These are phyloP conservation scores for Picathartes gymnocephalus DNA, from an alignment of 2,113 vertebrate species.

Conservation along the genomic window DNA sequence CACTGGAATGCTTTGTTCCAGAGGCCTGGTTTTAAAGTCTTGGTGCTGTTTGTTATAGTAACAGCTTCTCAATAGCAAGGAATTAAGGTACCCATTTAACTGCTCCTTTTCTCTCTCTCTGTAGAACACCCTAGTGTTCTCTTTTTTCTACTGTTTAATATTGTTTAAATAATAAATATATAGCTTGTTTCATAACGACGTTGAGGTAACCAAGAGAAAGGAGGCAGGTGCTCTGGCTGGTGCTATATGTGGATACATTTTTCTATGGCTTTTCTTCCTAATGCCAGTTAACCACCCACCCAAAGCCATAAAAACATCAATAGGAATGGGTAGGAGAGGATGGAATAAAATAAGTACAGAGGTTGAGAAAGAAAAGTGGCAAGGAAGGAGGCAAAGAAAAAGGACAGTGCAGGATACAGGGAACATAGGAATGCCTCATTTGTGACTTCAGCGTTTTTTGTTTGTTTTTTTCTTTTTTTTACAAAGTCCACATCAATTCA, in stretches of 20 bases:
- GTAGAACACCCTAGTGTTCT: background rate
- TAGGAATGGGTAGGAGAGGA: background rate
- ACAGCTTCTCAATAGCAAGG: slow-evolving; percentile 25
- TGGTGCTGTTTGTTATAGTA: background rate
- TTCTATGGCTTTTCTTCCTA: slow-evolving; percentile 7
- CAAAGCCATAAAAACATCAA: slow-evolving; percentile 10
- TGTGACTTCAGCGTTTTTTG: background rate
- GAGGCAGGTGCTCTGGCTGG: background rate
- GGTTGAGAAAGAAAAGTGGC: background rate
- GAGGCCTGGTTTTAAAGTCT: slow-evolving; percentile 52
- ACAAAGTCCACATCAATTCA: background rate
- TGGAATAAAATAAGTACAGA: background rate
- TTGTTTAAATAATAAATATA: slow-evolving; percentile 27
- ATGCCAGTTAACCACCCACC: background rate
- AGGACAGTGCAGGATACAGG: background rate
- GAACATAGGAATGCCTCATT: background rate
- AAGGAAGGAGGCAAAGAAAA: background rate
- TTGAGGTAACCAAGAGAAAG: slow-evolving; percentile 5
- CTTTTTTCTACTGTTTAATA: background rate
- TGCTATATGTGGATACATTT: background rate
- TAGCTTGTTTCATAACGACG: background rate
- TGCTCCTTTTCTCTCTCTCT: slow-evolving; percentile 34
- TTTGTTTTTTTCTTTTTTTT: background rate
- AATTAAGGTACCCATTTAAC: slow-evolving; percentile 41
- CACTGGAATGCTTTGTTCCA: slow-evolving; percentile 70